Conservation (phyloP, 1,140 invertebrate species). For the Euwallacea fornicatus region DNA sequence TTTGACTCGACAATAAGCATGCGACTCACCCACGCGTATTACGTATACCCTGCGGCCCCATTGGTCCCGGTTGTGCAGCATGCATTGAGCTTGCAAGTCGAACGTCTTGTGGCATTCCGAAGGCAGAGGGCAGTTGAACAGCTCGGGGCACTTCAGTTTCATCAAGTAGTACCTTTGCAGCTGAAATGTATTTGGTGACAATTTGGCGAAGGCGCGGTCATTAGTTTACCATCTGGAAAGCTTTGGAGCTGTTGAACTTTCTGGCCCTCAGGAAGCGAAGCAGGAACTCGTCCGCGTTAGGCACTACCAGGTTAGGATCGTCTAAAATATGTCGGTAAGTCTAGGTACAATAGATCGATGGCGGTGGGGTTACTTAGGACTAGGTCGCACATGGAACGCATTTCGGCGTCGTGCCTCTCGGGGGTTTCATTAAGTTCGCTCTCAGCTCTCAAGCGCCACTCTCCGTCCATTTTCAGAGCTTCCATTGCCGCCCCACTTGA, state of each 20-base stretch:
- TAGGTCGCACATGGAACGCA: constrained; percentile 43
- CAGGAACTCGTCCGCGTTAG: constrained; percentile 58
- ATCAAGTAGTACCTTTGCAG: constrained; percentile 54
- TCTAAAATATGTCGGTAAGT: constrained; percentile 44
- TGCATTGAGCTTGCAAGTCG: constrained; percentile 53
- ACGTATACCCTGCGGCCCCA: constrained; percentile 52
- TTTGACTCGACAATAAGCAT: too few species aligned
- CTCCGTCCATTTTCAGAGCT: constrained; percentile 31
- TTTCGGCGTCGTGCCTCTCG: constrained; percentile 46
- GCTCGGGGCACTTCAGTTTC: constrained; percentile 54
- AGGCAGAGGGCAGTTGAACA: constrained; percentile 51
- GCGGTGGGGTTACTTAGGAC: constrained; percentile 44
- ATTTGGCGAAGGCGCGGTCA: constrained; percentile 6
- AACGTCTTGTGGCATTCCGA: constrained; percentile 50
- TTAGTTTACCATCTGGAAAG: constrained; percentile 56
- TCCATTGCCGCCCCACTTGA: constrained; percentile 6
- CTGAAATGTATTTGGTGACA: constrained; percentile 40
- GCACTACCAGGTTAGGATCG: constrained; percentile 53
- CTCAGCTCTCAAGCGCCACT: constrained; percentile 49
- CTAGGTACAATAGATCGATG: constrained; percentile 1
- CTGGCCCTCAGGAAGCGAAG: constrained; percentile 60
- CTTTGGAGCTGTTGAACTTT: constrained; percentile 59
- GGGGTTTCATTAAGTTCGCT: constrained; percentile 52
- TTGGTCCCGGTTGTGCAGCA: constrained; percentile 51
- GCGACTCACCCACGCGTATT: constrained; percentile 52